Evolutionary conservation across 1,140 invertebrate genomes (phyloP).

Genomic region (Leptopilina clavipes): DNA sequence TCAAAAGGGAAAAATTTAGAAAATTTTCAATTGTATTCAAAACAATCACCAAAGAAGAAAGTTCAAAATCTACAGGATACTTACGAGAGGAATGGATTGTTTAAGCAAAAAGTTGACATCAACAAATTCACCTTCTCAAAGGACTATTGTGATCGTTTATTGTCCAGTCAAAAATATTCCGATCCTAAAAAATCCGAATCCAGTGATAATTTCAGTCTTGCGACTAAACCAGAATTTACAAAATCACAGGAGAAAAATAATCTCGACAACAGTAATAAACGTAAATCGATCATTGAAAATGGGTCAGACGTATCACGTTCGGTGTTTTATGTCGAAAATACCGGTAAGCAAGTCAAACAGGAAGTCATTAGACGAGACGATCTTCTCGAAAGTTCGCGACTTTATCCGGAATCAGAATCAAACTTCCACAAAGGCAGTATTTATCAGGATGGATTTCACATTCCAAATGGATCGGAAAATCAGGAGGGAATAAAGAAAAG

Average conservation of each 20-base stretch:
- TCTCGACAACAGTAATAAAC: neutral
- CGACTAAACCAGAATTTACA: slow-evolving; percentile 51
- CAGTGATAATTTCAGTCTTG: slow-evolving; percentile 65
- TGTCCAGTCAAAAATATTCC: slow-evolving; percentile 38
- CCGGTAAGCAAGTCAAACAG: neutral
- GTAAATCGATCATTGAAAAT: neutral
- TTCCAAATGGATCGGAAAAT: neutral
- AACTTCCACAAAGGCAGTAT: neutral
- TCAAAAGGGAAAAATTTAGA: neutral
- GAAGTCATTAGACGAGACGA: neutral
- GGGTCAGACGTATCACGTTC: slow-evolving; percentile 18
- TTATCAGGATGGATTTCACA: neutral
- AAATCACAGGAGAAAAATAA: neutral
- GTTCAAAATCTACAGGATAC: slow-evolving; percentile 31
- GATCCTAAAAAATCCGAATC: slow-evolving; percentile 43
- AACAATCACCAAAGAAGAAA: slow-evolving; percentile 49
- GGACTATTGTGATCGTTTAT: slow-evolving; percentile 44
- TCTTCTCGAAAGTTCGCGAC: neutral
- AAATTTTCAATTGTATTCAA: slow-evolving; percentile 39
- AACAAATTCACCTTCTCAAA: slow-evolving; percentile 53
- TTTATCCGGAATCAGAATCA: neutral
- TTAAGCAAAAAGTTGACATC: slow-evolving; percentile 47
- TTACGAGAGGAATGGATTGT: slow-evolving; percentile 10
- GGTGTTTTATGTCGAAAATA: neutral
- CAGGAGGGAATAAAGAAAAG: neutral